These are phyloP conservation scores for Channallabes apus DNA, from an alignment of 2,797 vertebrate species.

Conservation along the genomic window DNA sequence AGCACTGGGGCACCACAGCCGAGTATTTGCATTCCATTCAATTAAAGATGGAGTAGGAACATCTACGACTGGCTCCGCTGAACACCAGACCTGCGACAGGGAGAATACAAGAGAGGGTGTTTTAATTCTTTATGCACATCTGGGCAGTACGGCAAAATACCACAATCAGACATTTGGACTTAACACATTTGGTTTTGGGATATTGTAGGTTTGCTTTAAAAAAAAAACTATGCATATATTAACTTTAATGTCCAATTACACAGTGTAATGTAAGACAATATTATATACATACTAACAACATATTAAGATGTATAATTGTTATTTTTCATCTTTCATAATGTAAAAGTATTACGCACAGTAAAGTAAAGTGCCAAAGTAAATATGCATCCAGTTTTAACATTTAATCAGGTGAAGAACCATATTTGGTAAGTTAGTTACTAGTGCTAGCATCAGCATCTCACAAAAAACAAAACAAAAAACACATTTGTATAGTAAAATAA, in stretches of 20 bases:
- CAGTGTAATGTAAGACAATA: neutral
- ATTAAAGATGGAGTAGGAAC: slow-evolving; percentile 54
- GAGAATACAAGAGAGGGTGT: slow-evolving; percentile 5
- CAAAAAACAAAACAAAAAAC: too few species aligned
- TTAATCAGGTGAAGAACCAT: too few species aligned
- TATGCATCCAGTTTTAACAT: too few species aligned
- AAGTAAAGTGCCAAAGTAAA: too few species aligned
- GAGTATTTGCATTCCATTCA: slow-evolving; percentile 52
- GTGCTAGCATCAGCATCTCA: too few species aligned
- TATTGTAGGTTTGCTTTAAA: neutral
- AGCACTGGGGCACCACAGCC: slow-evolving; percentile 54
- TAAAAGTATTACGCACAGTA: neutral
- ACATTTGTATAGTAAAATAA: too few species aligned
- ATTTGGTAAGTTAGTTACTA: too few species aligned
- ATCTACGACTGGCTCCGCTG: slow-evolving; percentile 43
- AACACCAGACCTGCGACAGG: slow-evolving; percentile 33
- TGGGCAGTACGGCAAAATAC: neutral
- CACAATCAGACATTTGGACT: neutral
- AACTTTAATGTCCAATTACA: neutral
- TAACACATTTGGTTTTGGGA: neutral
- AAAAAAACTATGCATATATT: neutral
- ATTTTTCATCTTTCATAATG: neutral
- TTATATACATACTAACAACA: neutral
- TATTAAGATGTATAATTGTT: neutral
- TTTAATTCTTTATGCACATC: neutral